A percentile compares a stretch with the other conserved stretches of the same genome.
Evolutionary conservation across 2,888 invertebrate species (phyloP).

Genomic region (Cybosia mesomella): DNA sequence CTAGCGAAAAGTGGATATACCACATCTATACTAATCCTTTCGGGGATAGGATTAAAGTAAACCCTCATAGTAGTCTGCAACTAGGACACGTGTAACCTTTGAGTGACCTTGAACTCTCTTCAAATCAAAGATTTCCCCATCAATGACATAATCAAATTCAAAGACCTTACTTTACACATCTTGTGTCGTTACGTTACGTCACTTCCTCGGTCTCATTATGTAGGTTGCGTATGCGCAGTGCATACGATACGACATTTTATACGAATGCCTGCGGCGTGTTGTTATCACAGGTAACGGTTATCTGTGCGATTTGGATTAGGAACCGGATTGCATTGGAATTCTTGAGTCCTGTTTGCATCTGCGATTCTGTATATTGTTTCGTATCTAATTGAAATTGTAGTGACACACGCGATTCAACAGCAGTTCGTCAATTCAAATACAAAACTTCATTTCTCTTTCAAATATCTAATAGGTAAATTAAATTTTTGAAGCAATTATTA

Average conservation of each 20-base stretch:
- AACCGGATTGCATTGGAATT: not conserved
- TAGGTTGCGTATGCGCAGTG: conserved; percentile 15
- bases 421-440: not conserved
- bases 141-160: not conserved
- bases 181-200: conserved; percentile 17
- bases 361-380: not conserved
- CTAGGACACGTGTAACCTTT: not conserved
- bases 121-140: not conserved
- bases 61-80: not conserved
- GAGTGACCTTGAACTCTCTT: not conserved
- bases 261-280: conserved; percentile 16
- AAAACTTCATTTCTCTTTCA: not conserved
- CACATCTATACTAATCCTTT: not conserved
- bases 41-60: not conserved
- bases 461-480: not conserved
- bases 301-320: conserved; percentile 3
- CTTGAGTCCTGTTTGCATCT: not conserved
- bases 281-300: conserved; percentile 30
- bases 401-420: not conserved
- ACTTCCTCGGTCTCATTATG: conserved; percentile 18
- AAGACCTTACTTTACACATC: conserved; percentile 3
- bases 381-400: not conserved
- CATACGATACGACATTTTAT: conserved; percentile 13
- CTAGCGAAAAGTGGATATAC: too few relatives aligned
- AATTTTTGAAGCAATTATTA: too few relatives aligned